A percentile compares a stretch with the other conserved stretches of the same genome.
phyloP scores from a whole-genome alignment of 2,113 vertebrate genomes.

The Cyanoramphus novaezelandiae region DNA sequence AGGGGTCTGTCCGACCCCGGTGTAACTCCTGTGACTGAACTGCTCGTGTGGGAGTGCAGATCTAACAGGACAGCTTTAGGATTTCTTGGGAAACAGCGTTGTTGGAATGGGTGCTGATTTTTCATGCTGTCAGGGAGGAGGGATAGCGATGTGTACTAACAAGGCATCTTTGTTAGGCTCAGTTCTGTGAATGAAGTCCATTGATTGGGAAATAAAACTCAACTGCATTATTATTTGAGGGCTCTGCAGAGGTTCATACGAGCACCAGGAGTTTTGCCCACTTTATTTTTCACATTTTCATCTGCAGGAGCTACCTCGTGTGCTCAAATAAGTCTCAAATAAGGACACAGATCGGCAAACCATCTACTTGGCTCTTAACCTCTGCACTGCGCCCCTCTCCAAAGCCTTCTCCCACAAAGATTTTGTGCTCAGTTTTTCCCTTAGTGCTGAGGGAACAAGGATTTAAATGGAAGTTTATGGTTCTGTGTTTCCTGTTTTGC shows the following conservation, averaged over 20 bases:
- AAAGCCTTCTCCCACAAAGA: neutral
- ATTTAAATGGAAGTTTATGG: neutral
- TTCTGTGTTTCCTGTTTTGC: neutral
- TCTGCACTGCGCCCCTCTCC: neutral
- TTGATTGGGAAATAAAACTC: neutral
- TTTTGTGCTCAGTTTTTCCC: neutral
- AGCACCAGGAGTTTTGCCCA: neutral
- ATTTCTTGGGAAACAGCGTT: constrained; percentile 10
- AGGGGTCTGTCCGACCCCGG: neutral
- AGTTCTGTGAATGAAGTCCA: neutral
- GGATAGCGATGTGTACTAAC: neutral
- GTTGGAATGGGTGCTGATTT: neutral
- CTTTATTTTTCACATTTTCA: neutral
- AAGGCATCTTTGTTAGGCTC: constrained; percentile 19
- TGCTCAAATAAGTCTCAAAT: neutral
- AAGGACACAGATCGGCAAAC: neutral
- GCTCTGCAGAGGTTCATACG: neutral
- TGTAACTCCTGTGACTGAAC: constrained; percentile 52
- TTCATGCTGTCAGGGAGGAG: constrained; percentile 26
- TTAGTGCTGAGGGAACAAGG: neutral
- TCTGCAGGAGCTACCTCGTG: neutral
- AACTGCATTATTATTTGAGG: neutral
- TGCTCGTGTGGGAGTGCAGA: neutral
- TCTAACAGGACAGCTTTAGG: neutral
- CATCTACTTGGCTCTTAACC: neutral